Percentiles rank a stretch among this genome's conserved stretches.
Conservation (phyloP, 2,113 vertebrate genomes). For the Passer domesticus region DNA sequence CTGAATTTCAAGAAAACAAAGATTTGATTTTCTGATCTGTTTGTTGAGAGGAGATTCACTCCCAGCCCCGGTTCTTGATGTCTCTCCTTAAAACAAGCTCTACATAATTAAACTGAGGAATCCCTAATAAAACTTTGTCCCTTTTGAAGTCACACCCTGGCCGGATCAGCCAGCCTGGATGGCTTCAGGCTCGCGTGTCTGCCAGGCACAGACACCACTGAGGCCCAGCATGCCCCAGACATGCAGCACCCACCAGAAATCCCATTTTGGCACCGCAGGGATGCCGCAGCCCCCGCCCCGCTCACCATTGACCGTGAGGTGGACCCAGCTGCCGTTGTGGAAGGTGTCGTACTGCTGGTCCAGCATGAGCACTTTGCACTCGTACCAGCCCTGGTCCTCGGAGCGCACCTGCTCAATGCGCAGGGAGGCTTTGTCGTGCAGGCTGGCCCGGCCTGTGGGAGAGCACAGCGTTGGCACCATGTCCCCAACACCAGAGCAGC, state of each 20-base stretch:
- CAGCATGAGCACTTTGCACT: conserved; percentile 97
- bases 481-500: rapidly evolving
- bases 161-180: not conserved
- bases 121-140: conserved; percentile 44
- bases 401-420: conserved; percentile 94
- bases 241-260: not conserved
- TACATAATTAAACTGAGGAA: conserved; percentile 51
- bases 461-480: not conserved
- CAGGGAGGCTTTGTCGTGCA: conserved; percentile 95
- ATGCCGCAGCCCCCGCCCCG: rapidly evolving
- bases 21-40: conserved; percentile 66
- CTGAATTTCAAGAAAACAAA: conserved; percentile 72
- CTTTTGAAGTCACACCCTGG: conserved; percentile 1
- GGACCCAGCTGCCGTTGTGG: conserved; percentile 99
- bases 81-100: conserved; percentile 39
- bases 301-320: conserved; percentile 95
- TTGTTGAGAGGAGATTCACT: conserved; percentile 46
- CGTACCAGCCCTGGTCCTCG: conserved; percentile 98
- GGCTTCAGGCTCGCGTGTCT: not conserved
- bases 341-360: conserved; percentile 98
- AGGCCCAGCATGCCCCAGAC: not conserved
- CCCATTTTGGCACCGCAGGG: rapidly evolving
- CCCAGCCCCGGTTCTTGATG: conserved; percentile 47
- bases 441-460: conserved; percentile 86
- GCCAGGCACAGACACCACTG: not conserved